phyloP scores from a whole-genome alignment of 1,140 invertebrate species.

The Hyposmocoma kahamanoa region DNA sequence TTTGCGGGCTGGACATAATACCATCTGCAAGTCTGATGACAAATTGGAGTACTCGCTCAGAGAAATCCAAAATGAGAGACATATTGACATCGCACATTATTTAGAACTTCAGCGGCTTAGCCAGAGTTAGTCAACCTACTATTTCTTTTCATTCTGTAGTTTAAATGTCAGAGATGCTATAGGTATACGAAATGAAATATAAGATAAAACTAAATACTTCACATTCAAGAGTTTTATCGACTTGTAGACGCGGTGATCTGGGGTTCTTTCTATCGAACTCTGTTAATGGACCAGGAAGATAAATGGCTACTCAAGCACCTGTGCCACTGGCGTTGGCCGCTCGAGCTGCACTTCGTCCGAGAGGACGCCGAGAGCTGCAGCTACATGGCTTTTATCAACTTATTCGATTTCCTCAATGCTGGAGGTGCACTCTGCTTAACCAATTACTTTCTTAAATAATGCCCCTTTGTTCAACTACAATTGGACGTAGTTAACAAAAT shows the following conservation, averaged over 20 bases:
- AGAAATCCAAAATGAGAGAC: conserved; percentile 40
- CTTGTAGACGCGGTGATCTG: conserved; percentile 42
- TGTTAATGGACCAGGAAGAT: conserved; percentile 29
- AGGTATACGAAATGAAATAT: no score
- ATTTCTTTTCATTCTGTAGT: no score
- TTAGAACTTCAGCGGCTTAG: no score
- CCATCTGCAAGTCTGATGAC: conserved; percentile 30
- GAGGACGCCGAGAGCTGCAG: conserved; percentile 26
- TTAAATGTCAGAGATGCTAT: no score
- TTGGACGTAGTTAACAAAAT: no score
- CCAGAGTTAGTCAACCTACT: no score
- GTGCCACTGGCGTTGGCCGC: conserved; percentile 43
- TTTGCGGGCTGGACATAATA: conserved; percentile 22
- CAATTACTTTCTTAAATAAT: neutral
- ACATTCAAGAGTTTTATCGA: no score
- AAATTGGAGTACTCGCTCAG: conserved; percentile 29
- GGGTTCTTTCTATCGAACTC: conserved; percentile 50
- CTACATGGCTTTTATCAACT: conserved; percentile 47
- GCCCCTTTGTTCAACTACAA: no score
- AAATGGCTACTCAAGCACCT: conserved; percentile 30
- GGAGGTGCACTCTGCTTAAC: conserved; percentile 32
- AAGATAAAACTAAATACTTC: no score
- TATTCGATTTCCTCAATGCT: conserved; percentile 49
- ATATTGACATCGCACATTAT: no score
- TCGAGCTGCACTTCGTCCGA: conserved; percentile 39